These are phyloP conservation scores for Herpetotheres cachinnans DNA, from an alignment of 2,113 vertebrate genomes.

Conservation along the genomic window DNA sequence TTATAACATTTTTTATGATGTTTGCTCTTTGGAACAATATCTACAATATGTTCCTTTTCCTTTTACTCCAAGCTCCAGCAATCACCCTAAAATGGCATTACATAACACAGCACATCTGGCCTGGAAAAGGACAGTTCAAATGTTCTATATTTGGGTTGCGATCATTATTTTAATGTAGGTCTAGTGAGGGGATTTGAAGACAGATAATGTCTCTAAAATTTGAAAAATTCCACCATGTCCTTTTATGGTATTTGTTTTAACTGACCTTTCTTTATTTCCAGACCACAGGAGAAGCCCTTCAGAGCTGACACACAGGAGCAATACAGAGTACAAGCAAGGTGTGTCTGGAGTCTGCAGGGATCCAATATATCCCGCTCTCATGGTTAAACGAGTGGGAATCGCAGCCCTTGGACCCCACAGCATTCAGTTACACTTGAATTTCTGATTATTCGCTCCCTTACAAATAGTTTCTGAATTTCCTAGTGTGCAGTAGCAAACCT, in stretches of 20 bases:
- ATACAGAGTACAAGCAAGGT: not conserved
- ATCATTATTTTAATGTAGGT: constrained; percentile 43
- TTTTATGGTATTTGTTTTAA: constrained; percentile 13
- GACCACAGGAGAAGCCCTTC: not conserved
- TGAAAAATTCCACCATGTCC: not conserved
- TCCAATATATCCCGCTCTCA: not conserved
- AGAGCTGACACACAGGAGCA: not conserved
- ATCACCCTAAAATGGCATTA: constrained; percentile 46
- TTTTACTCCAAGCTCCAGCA: constrained; percentile 27
- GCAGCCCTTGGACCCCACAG: not conserved
- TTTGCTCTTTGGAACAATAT: constrained; percentile 22
- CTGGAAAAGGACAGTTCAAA: constrained; percentile 40
- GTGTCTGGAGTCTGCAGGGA: not conserved
- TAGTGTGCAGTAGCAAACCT: not conserved
- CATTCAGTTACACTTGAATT: not conserved
- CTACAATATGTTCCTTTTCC: constrained; percentile 1
- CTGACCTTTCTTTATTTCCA: not conserved
- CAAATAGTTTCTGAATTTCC: not conserved
- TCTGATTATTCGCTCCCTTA: not conserved
- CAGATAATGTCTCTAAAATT: not conserved
- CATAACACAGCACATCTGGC: constrained; percentile 33
- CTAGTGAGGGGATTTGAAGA: not conserved
- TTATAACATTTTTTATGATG: not conserved
- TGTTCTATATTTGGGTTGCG: not conserved
- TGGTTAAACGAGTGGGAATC: not conserved